Conservation (phyloP, 2,113 vertebrate species). For the Lamprotornis superbus region DNA sequence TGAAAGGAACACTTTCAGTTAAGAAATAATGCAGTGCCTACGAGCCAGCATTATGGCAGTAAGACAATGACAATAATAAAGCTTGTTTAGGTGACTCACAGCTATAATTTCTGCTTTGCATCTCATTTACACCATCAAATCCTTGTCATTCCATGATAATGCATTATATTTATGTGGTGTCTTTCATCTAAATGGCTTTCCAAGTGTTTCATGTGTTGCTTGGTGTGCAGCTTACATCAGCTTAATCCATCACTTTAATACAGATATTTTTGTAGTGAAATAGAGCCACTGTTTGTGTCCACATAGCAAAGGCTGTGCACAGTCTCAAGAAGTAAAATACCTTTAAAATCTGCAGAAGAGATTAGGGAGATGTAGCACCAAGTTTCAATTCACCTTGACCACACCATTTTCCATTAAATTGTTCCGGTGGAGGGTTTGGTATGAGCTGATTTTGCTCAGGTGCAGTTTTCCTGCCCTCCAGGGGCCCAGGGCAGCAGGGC, state of each 20-base stretch:
- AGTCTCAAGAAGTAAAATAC: neutral
- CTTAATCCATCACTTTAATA: neutral
- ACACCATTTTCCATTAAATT: neutral
- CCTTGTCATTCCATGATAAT: neutral
- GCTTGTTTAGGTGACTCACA: conserved; percentile 15
- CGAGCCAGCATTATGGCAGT: neutral
- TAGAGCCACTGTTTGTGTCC: neutral
- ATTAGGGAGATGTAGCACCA: neutral
- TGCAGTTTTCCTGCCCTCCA: neutral
- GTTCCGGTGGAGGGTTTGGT: neutral
- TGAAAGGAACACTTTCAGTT: neutral
- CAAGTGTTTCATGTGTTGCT: neutral
- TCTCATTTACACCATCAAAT: neutral
- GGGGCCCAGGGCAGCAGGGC: fast-evolving
- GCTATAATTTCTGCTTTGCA: conserved; percentile 40
- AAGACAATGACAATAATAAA: conserved; percentile 6
- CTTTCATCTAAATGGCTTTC: conserved; percentile 16
- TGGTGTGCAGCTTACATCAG: neutral
- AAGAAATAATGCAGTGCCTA: neutral
- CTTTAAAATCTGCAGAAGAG: neutral
- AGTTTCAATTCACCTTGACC: neutral
- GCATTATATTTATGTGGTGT: neutral
- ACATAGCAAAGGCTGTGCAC: neutral
- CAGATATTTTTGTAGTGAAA: neutral
- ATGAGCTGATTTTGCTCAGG: neutral